Evolutionary conservation across 2,797 vertebrate species (phyloP).

Genomic region (Carduelis carduelis): DNA sequence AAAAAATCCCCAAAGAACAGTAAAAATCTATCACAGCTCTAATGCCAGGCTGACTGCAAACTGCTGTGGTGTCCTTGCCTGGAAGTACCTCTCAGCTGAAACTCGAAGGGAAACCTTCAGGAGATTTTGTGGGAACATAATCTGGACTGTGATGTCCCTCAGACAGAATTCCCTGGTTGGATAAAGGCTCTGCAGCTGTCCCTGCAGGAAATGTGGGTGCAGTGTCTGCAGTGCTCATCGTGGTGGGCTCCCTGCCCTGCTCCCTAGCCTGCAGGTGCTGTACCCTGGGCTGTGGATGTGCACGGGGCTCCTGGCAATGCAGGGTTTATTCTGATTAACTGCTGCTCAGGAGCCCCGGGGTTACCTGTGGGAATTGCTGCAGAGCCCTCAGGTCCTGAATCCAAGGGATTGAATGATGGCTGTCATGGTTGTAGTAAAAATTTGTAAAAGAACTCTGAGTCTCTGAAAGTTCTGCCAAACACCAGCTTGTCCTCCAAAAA

Average conservation of each 20-base stretch:
- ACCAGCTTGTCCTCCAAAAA: neutral
- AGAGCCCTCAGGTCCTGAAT: neutral
- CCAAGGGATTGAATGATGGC: neutral
- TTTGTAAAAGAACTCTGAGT: neutral
- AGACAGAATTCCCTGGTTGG: neutral
- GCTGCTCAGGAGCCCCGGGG: neutral
- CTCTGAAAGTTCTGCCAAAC: neutral
- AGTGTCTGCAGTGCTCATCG: neutral
- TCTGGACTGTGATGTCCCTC: neutral
- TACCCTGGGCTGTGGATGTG: neutral
- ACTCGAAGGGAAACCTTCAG: neutral
- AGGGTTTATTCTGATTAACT: neutral
- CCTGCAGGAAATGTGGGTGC: constrained; percentile 3
- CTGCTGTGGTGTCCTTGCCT: neutral
- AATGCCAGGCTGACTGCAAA: neutral
- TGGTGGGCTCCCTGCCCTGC: neutral
- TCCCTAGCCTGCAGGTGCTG: neutral
- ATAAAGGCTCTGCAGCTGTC: neutral
- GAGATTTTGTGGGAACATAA: neutral
- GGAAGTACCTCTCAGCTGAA: neutral
- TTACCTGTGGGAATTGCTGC: neutral
- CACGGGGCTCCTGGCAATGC: neutral
- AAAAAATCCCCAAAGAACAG: accelerated
- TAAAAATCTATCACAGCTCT: neutral
- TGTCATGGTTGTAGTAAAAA: neutral